These are phyloP conservation scores for Columba janthina DNA, from an alignment of 2,113 vertebrate genomes.

Conservation along the genomic window DNA sequence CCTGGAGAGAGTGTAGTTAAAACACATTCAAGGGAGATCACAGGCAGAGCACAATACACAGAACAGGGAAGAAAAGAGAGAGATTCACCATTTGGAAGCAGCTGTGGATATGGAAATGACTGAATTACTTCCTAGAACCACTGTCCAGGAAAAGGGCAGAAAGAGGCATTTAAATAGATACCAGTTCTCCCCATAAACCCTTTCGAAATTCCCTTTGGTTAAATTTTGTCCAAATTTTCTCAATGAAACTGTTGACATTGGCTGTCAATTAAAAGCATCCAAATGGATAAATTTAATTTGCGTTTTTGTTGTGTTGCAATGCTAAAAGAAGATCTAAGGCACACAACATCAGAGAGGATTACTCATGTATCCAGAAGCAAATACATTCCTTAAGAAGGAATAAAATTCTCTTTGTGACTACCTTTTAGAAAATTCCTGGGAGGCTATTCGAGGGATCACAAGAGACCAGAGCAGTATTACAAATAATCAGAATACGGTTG, in stretches of 20 bases:
- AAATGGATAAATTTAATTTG: not conserved
- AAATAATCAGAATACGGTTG: not conserved
- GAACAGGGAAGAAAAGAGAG: not conserved
- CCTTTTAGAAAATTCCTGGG: slow-evolving; percentile 12
- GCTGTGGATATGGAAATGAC: not conserved
- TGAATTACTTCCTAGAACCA: not conserved
- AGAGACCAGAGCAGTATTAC: not conserved
- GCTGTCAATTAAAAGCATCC: not conserved
- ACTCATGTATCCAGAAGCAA: slow-evolving; percentile 23
- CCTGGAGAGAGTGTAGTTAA: no score
- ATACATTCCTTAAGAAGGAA: not conserved
- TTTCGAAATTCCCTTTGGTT: not conserved
- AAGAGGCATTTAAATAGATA: not conserved
- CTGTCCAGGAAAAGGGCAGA: not conserved
- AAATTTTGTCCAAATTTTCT: not conserved
- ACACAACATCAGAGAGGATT: slow-evolving; percentile 26
- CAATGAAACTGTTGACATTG: rapidly evolving
- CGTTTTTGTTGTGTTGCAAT: not conserved
- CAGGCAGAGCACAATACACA: no score
- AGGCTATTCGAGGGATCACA: not conserved
- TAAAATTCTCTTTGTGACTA: not conserved
- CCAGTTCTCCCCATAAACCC: not conserved
- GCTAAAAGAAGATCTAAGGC: not conserved
- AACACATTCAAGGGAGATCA: not conserved
- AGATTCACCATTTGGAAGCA: not conserved